Evolutionary conservation across 2,113 vertebrate species (phyloP), one percentile per base, ranked within the genome.

Genomic region (Piprites chloris): DNA sequence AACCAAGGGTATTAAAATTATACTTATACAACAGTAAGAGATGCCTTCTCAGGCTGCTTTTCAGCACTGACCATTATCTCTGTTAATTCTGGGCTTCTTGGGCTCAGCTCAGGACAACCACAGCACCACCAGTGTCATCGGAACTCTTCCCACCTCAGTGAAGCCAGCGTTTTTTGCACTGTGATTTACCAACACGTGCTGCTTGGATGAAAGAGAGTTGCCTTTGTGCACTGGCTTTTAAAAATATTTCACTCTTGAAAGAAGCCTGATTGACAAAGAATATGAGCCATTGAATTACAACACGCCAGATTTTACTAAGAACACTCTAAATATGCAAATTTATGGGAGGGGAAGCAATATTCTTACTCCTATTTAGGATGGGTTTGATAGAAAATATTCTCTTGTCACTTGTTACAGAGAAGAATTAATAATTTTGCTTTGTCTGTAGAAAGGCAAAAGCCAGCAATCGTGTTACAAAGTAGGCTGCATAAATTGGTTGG

Each of bases 361-460:
- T 91, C 58, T 79, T 85, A 62, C 68, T 89, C 62, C 62, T 85
- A 30, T 92, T 96, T 91, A 80, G 39, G 75, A 67, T 56, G 68
- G 63, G 37, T 69, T 90, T 92, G 80, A 93, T 75, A 87, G 72
- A 93, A 95, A 89, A 79, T 69, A 95, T 91, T 93, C 78, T 91
- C 80, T 91, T 89, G 91, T 81, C 84, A 91, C 39, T 95, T 80
- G 39, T 81, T 92, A 93, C 52, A 32, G 81, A 85, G 74, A 84
- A 87, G 72, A 93, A 92, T 78, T 72, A 74, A 76, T 95, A 93
- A 94, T 95, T 89, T 92, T 82, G 55, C 61, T 93, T 91, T 94
- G 85, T 94, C 72, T 95, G 68, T 92, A 73, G 62, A 93, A 95
- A 92, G 67, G 89, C 77, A 85, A 95, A 95, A 95, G 52, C 49